A percentile compares a stretch with the other conserved stretches of the same genome.
Evolutionary conservation across 2,113 vertebrate genomes (phyloP).

Genomic region (Sardina pilchardus): DNA sequence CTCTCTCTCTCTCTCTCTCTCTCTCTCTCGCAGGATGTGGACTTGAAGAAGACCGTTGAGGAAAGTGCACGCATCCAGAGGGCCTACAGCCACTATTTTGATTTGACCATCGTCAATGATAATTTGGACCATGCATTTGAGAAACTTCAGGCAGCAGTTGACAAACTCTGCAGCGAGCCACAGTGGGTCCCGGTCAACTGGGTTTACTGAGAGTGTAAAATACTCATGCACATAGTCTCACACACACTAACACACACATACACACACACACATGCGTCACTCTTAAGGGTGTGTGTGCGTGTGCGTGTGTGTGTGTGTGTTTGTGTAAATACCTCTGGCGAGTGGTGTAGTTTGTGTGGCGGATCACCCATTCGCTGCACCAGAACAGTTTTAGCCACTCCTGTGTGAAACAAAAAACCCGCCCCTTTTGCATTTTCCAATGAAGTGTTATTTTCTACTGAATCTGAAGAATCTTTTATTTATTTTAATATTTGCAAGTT

Average conservation of each 20-base stretch:
- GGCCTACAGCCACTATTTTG: slow-evolving; percentile 95
- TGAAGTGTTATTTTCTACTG: slow-evolving; percentile 89
- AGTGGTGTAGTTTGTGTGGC: slow-evolving; percentile 17
- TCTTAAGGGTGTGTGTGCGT: not conserved
- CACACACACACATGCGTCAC: not conserved
- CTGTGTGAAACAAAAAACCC: not conserved
- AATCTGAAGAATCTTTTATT: slow-evolving; percentile 88
- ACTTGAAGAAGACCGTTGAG: slow-evolving; percentile 95
- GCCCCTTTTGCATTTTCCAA: slow-evolving; percentile 61
- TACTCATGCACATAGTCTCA: not conserved
- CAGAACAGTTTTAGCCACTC: not conserved
- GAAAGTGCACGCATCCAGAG: slow-evolving; percentile 93
- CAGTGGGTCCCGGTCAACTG: slow-evolving; percentile 99
- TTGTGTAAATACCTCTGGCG: slow-evolving; percentile 32
- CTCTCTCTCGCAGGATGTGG: slow-evolving; percentile 79
- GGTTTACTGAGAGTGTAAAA: slow-evolving; percentile 83
- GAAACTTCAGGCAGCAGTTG: slow-evolving; percentile 84
- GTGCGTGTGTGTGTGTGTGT: slow-evolving; percentile 27
- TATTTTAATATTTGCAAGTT: slow-evolving; percentile 98
- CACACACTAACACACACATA: not conserved
- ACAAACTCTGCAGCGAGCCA: slow-evolving; percentile 82
- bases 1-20: not conserved
- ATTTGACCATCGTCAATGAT: slow-evolving; percentile 90
- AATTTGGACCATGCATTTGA: slow-evolving; percentile 96
- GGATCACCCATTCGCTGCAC: slow-evolving; percentile 34